phyloP scores from a whole-genome alignment of 2,888 invertebrate genomes.

The Ochlodes sylvanus region DNA sequence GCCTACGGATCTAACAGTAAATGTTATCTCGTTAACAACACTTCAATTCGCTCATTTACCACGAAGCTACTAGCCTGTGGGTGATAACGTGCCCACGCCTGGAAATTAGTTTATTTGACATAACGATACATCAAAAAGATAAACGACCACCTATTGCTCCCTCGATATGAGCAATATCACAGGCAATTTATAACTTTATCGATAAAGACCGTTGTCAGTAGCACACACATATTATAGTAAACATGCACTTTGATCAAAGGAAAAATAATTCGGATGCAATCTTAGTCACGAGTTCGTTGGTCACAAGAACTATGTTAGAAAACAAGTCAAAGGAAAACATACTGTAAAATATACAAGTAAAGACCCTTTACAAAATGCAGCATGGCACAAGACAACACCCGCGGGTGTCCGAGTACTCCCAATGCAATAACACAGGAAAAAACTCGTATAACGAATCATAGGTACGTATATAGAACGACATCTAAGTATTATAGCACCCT shows the following conservation, averaged over 20 bases:
- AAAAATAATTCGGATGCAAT: constrained; percentile 21
- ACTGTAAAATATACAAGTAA: constrained; percentile 6
- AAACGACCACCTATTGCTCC: constrained; percentile 55
- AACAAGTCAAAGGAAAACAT: constrained; percentile 12
- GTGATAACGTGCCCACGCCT: constrained; percentile 61
- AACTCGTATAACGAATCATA: constrained; percentile 11
- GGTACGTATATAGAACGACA: constrained; percentile 53
- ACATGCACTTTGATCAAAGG: constrained; percentile 26
- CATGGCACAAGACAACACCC: constrained; percentile 20
- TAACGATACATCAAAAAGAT: constrained; percentile 70
- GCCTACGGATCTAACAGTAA: constrained; percentile 62
- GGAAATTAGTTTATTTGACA: constrained; percentile 69
- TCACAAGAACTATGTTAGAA: constrained; percentile 17
- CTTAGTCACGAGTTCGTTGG: constrained; percentile 20
- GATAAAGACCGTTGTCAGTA: constrained; percentile 54
- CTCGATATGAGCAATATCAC: constrained; percentile 60
- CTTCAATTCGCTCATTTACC: constrained; percentile 72
- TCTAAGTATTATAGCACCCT: constrained; percentile 76
- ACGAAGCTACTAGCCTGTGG: constrained; percentile 60
- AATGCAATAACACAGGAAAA: constrained; percentile 5
- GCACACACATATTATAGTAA: constrained; percentile 37
- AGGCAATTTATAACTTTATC: constrained; percentile 50
- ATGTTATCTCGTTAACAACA: constrained; percentile 67
- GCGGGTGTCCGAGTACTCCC: not conserved
- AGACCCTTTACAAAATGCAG: constrained; percentile 21